These are phyloP conservation scores for crab-eating macaque (Macaca fascicularis) DNA, from an alignment of 2,113 vertebrate genomes.

Conservation along the genomic window DNA sequence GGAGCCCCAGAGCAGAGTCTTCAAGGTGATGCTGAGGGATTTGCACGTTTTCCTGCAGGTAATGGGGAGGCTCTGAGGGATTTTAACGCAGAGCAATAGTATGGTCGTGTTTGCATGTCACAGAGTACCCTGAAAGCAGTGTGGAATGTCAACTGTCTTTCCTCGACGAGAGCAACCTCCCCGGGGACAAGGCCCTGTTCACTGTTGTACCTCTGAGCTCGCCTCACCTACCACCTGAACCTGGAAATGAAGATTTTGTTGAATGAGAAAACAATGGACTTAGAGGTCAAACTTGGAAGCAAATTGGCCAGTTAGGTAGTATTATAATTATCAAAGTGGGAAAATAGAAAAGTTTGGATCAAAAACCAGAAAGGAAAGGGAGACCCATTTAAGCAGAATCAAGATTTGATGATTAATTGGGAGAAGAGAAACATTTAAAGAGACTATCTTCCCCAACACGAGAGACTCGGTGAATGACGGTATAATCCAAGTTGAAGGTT, in stretches of 20 bases:
- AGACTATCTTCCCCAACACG: background rate
- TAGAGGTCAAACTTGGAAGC: background rate
- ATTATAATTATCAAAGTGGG: background rate
- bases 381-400: background rate
- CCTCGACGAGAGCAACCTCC: background rate
- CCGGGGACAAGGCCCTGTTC: rapidly evolving
- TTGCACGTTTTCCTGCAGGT: background rate
- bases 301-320: background rate
- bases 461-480: background rate
- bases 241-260: background rate
- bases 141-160: background rate
- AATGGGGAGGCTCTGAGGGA: background rate
- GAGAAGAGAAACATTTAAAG: background rate
- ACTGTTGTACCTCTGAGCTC: background rate
- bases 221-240: background rate
- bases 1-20: background rate
- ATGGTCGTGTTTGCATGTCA: background rate
- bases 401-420: background rate
- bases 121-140: background rate
- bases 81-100: background rate
- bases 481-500: background rate
- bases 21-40: background rate
- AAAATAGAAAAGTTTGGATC: background rate
- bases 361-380: background rate
- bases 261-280: background rate